These are phyloP conservation scores for Melikaiella ostensackeni DNA, from an alignment of 2,888 invertebrate genomes.

Conservation along the genomic window DNA sequence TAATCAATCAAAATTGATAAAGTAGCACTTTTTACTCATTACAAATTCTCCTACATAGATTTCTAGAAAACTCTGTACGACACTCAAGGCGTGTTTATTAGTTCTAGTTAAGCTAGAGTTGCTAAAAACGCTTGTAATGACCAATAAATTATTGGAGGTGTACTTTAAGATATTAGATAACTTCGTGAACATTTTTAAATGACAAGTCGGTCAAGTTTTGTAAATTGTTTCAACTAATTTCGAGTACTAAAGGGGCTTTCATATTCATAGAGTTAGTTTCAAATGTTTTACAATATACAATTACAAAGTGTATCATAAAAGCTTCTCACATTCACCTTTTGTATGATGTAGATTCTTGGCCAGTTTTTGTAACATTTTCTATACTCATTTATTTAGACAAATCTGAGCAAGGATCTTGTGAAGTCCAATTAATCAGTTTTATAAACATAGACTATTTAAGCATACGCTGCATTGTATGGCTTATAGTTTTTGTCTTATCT, in stretches of 20 bases:
- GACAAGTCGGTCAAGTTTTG: not conserved
- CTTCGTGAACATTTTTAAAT: not conserved
- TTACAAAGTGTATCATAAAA: constrained; percentile 2
- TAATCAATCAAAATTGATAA: constrained; percentile 23
- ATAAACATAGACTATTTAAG: constrained; percentile 43
- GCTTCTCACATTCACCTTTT: constrained; percentile 12
- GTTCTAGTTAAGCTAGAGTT: constrained; percentile 20
- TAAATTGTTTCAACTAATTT: not conserved
- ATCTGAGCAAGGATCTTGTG: constrained; percentile 17
- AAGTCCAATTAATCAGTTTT: constrained; percentile 47
- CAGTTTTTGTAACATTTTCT: constrained; percentile 33
- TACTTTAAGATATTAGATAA: not conserved
- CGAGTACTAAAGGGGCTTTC: constrained; percentile 2
- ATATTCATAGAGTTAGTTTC: constrained; percentile 31
- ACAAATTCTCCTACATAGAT: constrained; percentile 14
- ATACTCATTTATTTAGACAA: constrained; percentile 2
- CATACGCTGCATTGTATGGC: constrained; percentile 31
- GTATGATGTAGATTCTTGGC: constrained; percentile 11
- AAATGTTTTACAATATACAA: constrained; percentile 12
- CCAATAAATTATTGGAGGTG: constrained; percentile 2
- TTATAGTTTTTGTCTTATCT: constrained; percentile 31
- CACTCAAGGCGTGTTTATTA: constrained; percentile 15
- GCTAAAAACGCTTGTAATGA: constrained; percentile 22
- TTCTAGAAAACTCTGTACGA: constrained; percentile 4
- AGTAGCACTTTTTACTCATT: constrained; percentile 34